phyloP scores from a whole-genome alignment of 1,140 invertebrate species.

The Asbolus verrucosus region DNA sequence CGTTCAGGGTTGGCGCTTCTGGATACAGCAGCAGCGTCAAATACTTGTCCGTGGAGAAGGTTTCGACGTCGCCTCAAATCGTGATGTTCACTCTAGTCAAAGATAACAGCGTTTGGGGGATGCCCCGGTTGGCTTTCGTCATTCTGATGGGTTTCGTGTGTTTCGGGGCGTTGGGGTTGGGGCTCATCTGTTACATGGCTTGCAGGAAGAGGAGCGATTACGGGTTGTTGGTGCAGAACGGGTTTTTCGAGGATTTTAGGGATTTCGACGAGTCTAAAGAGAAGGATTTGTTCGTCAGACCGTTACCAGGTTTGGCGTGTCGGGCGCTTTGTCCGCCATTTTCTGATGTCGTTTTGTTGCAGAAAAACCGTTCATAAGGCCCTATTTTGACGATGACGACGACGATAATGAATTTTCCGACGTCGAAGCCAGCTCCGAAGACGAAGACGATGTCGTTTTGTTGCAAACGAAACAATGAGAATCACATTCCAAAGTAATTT shows the following conservation, averaged over 20 bases:
- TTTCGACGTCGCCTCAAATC: conserved; percentile 65
- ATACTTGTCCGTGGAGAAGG: conserved; percentile 66
- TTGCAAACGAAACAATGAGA: conserved; percentile 30
- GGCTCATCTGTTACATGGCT: conserved; percentile 66
- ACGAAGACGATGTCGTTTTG: conserved; percentile 56
- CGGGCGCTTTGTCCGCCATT: conserved; percentile 32
- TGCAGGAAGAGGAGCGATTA: conserved; percentile 63
- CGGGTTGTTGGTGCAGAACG: conserved; percentile 62
- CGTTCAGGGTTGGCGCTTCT: conserved; percentile 68
- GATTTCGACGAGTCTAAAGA: conserved; percentile 70
- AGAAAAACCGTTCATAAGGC: conserved; percentile 60
- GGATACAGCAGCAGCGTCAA: conserved; percentile 70
- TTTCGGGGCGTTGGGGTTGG: conserved; percentile 63
- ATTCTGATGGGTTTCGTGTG: conserved; percentile 72
- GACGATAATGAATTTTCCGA: conserved; percentile 60
- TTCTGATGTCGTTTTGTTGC: conserved; percentile 33
- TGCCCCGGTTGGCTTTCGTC: conserved; percentile 80
- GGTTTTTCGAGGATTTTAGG: conserved; percentile 60
- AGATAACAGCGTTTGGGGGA: conserved; percentile 76
- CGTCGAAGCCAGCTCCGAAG: conserved; percentile 24
- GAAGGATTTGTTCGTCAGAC: conserved; percentile 73
- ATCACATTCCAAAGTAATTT: neutral
- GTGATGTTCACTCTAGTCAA: conserved; percentile 76
- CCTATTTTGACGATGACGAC: conserved; percentile 63
- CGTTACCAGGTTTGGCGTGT: conserved; percentile 70